Percentiles rank a stretch among this genome's conserved stretches.
phyloP scores from a whole-genome alignment of 2,113 vertebrate genomes.

The Phalacrocorax aristotelis region DNA sequence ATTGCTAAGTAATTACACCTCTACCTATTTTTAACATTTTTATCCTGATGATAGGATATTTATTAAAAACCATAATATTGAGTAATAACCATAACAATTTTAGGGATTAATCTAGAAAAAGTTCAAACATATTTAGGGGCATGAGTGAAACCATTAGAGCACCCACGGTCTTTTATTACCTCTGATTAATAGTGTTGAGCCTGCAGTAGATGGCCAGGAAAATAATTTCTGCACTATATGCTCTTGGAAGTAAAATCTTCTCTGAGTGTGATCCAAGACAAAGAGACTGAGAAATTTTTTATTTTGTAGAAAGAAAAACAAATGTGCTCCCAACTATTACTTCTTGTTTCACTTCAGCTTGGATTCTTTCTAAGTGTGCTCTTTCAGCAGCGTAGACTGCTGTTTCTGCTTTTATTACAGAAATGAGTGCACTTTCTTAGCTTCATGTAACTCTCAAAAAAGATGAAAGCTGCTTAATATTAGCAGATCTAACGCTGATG shows the following conservation, averaged over 20 bases:
- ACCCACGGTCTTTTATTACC: neutral
- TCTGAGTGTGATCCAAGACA: neutral
- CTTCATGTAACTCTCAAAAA: neutral
- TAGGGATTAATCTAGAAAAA: neutral
- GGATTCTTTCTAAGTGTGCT: neutral
- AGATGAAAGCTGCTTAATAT: neutral
- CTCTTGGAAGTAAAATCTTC: neutral
- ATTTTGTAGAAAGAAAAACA: neutral
- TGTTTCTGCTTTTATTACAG: neutral
- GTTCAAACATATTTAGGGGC: neutral
- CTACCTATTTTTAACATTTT: neutral
- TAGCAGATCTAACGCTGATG: slow-evolving; percentile 52
- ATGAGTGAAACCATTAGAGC: fast-evolving
- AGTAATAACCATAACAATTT: neutral
- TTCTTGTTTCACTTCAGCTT: neutral
- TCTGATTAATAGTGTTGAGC: neutral
- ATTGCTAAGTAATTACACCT: neutral
- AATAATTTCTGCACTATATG: neutral
- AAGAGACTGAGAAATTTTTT: neutral
- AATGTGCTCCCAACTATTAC: neutral
- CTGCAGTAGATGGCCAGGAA: neutral
- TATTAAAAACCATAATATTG: neutral
- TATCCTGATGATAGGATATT: neutral
- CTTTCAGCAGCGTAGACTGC: neutral
- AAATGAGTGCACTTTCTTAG: slow-evolving; percentile 21